phyloP scores from a whole-genome alignment of 2,888 invertebrate species.

The Melikaiella ostensackeni region DNA sequence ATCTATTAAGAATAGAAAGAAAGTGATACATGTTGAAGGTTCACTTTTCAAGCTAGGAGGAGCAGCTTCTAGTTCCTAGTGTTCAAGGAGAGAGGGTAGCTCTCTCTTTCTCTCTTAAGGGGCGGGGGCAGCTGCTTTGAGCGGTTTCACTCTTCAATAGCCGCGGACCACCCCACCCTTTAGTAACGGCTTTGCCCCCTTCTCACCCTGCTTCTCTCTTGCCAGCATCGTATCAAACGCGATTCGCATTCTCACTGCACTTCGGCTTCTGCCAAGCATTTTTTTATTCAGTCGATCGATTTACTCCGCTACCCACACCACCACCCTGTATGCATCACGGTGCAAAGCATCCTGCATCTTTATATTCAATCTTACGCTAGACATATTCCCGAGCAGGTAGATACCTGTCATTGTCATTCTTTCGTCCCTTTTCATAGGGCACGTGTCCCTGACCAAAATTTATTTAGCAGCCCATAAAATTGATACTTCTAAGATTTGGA shows the following conservation, averaged over 20 bases:
- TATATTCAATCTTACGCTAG: conserved; percentile 42
- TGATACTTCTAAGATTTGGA: not conserved
- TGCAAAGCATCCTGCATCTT: conserved; percentile 36
- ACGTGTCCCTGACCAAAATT: not conserved
- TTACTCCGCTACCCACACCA: conserved; percentile 49
- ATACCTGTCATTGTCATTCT: not conserved
- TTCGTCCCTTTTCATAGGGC: not conserved
- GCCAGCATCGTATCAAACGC: conserved; percentile 41
- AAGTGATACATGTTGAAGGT: conserved; percentile 16
- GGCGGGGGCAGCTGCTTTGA: conserved; percentile 75
- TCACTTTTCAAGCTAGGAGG: conserved; percentile 40
- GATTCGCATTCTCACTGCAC: conserved; percentile 70
- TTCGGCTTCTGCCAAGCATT: conserved; percentile 69
- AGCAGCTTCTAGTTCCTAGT: conserved; percentile 48
- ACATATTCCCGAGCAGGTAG: conserved; percentile 49
- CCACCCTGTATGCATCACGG: conserved; percentile 25
- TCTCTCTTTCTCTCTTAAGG: conserved; percentile 50
- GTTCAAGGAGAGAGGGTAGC: conserved; percentile 55
- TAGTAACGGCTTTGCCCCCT: conserved; percentile 48
- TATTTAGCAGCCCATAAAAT: not conserved
- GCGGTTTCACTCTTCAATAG: conserved; percentile 76
- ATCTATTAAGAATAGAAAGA: conserved; percentile 49
- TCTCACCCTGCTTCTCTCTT: conserved; percentile 29
- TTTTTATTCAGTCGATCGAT: conserved; percentile 65
- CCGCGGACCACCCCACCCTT: conserved; percentile 60